Evolutionary conservation across 2,888 invertebrate species (phyloP), one percentile per base, ranked within the genome.

Genomic region (Drepanosiphum platanoidis): DNA sequence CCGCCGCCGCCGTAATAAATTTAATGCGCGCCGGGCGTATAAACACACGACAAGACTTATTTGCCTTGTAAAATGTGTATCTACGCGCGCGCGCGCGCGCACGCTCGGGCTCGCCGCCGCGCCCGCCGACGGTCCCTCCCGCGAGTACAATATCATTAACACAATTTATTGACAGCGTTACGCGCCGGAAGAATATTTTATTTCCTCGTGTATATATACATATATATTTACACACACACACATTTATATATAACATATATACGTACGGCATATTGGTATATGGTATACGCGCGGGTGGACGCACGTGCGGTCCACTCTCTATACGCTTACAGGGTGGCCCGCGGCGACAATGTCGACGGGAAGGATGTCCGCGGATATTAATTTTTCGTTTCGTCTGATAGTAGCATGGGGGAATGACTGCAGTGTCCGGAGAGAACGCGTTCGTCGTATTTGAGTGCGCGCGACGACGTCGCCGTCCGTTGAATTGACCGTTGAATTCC

Each of bases 11-110:
- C 58, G 22, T 36, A 77, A 78, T 61, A 61, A 72, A 72, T 72
- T 81, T n/a, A 61, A 81, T 34, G 32, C 70, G 52, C 36, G 52
- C 15, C 4, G 52, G 52, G 27, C 46, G 66, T 66, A 68, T 46
- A 46, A 34, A 52, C 61, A 42, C 58, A 58, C n/a, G 58, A 34
- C 74, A n/a, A 74, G 68, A 68, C 68, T 32, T 74, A 74, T 74
- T 74, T 74, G 72, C 46, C 46, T 32, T 46, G 72, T 71, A 15
- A 42, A 42, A 71, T 71, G 71, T 42, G 36, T 70, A 36, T 36
- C 61, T 27, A 22, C 34, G 18, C 34, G 34, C 68, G 13, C 32
- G 61, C 61, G 61, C 30, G 7, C 30, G 30, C 61, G 5, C n/a
- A 61, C 52, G 3, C 52, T 3, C 13, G 3, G 3, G 3, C 52